Evolutionary conservation across 2,888 invertebrate genomes (phyloP), one percentile per base, ranked within the genome.

Genomic region (Aphodius granarius): DNA sequence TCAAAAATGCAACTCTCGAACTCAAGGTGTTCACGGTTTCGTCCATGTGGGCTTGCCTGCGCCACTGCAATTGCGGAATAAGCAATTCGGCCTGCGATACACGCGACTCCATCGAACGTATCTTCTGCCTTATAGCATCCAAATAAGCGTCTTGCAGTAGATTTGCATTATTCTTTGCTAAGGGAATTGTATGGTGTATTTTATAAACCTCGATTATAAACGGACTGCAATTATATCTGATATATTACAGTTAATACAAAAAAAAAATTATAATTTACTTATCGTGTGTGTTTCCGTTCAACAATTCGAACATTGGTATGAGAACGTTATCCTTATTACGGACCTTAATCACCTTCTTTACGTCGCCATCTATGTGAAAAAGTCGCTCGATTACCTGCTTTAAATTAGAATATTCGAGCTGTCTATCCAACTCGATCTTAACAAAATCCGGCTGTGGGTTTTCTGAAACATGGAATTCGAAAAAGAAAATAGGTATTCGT

Each of bases 121-220:
- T 83, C 81, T 88, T 89, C 72, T 86, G 85, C 78, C 86, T 85
- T n/a, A 89, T 86, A 22, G 88, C 87, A 79, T 89, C 88, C 21
- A 89, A 84, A 78, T 89, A 89, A 3, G 87, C 88, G 78, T 88
- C 87, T 81, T 88, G 87, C 66, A 88, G 79, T 19, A 83, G 75
- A 77, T 82, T 84, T 9, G 82, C 81, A 65, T 80, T 81, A 43
- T 72, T 78, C 43, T 74, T 76, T 3, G 76, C 78, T 76, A 76
- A 19, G 22, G 75, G 75, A 75, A 76, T 74, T 76, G 86, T 85
- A 81, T 88, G 88, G 79, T 87, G 87, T 73, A 88, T 86, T 73
- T 86, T 84, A 18, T 87, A 86, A 71, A 89, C 83, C 78, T 89
- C 89, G 68, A 89, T 82, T 75, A 86, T 84, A 76, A 88, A 88